phyloP scores from a whole-genome alignment of 2,888 invertebrate species.

The Phyllotreta cruciferae region DNA sequence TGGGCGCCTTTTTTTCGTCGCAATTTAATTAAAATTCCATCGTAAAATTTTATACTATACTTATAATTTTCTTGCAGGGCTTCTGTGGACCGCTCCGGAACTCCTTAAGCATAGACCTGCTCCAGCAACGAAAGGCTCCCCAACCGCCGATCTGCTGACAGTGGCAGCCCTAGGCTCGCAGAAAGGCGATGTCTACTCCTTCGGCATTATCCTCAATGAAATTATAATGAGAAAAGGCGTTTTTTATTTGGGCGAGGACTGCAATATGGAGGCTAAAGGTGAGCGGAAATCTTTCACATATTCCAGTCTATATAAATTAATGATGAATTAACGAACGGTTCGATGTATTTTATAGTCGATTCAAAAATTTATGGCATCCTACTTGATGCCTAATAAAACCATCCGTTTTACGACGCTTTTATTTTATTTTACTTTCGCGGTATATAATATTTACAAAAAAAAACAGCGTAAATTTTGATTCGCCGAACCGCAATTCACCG shows the following conservation, averaged over 20 bases:
- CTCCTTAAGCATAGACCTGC: conserved; percentile 71
- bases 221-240: conserved; percentile 88
- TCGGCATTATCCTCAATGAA: conserved; percentile 93
- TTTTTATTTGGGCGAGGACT: conserved; percentile 76
- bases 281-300: conserved; percentile 49
- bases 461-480: too few relatives aligned
- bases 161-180: conserved; percentile 74
- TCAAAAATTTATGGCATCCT: too few relatives aligned
- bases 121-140: conserved; percentile 72
- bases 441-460: too few relatives aligned
- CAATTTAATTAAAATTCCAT: not conserved
- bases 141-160: conserved; percentile 75
- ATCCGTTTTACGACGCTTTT: too few relatives aligned
- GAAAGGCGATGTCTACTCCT: conserved; percentile 95
- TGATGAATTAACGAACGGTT: too few relatives aligned
- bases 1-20: not conserved
- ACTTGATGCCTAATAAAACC: too few relatives aligned
- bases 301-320: not conserved
- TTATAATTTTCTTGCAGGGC: conserved; percentile 63
- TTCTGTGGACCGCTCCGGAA: conserved; percentile 93
- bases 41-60: not conserved
- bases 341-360: too few relatives aligned
- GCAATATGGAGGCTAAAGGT: conserved; percentile 72
- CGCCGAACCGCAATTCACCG: too few relatives aligned
- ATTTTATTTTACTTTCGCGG: too few relatives aligned